Base-by-base conservation (phyloP, 1,140 invertebrate species). In the Metopolophium dirhodum region DNA sequence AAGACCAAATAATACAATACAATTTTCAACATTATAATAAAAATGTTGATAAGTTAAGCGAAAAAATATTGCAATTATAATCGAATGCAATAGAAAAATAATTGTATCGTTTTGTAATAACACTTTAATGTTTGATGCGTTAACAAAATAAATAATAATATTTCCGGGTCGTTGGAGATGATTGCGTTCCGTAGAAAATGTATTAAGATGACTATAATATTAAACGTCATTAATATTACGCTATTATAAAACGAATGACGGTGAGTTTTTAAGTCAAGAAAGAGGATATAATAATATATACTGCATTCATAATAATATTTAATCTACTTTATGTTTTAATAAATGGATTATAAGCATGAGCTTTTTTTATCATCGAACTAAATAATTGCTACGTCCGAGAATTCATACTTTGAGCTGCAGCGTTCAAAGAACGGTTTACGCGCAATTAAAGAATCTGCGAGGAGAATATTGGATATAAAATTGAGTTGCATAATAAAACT, bases 211-310 rank as follows among this genome's bases (percentile, higher is more conserved):
- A 41, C 14, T 41, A 37, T 41, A 20, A 41, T 83, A 37, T n/a
- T n/a, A n/a, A n/a, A 77, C 61, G 61, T 77, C 61, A 77, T 77
- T 77, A 77, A 41, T 41, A 37, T 41, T 41, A 35, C 20, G 37
- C 35, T 22, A 83, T 83, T 83, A 83, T 83, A 83, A 83, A 83
- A 83, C 37, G 82, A 83, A 83, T 83, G 82, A 41, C 37, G 9
- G 3, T 8, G 82, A 83, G 20, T 41, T 83, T 83, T 83, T 41
- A 83, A 83, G 8, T 83, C 82, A 83, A 83, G 20, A 41, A 1
- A 35, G 8, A 26, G 2, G n/a, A 22, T 37, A 37, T 23, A 83
- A 35, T 35, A 82, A 23, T 83, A 82, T 82, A 82, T 20, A 83
- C 37, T 83, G 20, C 37, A 23, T 83, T 83, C 37, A n/a, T 83